Percentiles rank a stretch among this genome's conserved stretches.
phyloP scores from a whole-genome alignment of 2,113 vertebrate species.

The Cynocephalus volans region DNA sequence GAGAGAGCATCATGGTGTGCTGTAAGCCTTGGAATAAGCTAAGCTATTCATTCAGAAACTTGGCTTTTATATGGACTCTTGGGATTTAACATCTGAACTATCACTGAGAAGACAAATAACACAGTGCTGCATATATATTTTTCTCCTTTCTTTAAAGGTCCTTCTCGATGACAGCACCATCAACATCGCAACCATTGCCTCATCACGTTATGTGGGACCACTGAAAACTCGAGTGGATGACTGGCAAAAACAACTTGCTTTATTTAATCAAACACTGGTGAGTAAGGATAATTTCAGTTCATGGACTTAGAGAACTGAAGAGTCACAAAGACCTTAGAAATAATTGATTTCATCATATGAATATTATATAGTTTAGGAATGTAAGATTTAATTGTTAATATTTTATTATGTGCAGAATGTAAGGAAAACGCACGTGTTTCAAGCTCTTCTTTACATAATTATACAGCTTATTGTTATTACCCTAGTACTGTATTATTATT shows the following conservation, averaged over 20 bases:
- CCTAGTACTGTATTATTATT: background rate
- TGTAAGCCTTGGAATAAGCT: background rate
- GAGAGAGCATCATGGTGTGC: background rate
- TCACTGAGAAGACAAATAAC: background rate
- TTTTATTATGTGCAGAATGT: background rate
- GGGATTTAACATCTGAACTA: background rate
- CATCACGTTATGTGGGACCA: conserved; percentile 90
- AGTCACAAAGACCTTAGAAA: conserved; percentile 3
- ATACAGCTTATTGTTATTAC: background rate
- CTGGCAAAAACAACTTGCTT: conserved; percentile 89
- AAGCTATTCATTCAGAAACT: background rate
- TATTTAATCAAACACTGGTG: conserved; percentile 94
- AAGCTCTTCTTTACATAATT: background rate
- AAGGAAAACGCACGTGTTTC: background rate
- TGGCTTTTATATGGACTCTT: background rate
- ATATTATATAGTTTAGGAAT: background rate
- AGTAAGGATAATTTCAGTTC: conserved; percentile 61
- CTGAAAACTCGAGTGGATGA: conserved; percentile 90
- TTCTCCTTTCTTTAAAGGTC: conserved; percentile 85
- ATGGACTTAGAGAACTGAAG: background rate
- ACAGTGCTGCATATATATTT: background rate
- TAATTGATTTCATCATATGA: background rate
- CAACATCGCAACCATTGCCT: conserved; percentile 90
- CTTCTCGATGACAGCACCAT: conserved; percentile 92
- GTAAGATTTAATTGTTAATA: background rate